Conservation (phyloP, 2,888 invertebrate species). For the Zaprionus obscuricornis region DNA sequence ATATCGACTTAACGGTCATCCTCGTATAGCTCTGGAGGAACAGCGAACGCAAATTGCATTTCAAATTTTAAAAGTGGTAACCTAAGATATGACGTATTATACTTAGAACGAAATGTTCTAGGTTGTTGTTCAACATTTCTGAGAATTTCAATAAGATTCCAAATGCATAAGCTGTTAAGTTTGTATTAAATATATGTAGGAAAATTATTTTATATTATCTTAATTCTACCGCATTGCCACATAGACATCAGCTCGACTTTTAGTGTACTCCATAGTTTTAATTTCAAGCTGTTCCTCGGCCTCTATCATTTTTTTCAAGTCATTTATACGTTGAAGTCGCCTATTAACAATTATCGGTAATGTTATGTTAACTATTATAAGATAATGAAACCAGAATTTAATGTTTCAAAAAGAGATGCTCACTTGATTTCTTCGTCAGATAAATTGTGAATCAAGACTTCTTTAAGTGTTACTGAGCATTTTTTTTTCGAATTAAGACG, state of each 20-base stretch:
- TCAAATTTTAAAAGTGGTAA: conserved; percentile 79
- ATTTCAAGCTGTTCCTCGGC: conserved; percentile 52
- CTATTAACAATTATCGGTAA: conserved; percentile 36
- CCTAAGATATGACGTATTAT: conserved; percentile 73
- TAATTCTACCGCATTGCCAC: conserved; percentile 68
- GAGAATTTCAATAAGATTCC: conserved; percentile 77
- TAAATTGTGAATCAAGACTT: conserved; percentile 70
- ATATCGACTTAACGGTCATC: conserved; percentile 61
- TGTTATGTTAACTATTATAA: background rate
- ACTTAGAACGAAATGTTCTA: conserved; percentile 47
- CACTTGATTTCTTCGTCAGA: conserved; percentile 75
- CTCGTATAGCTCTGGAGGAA: conserved; percentile 70
- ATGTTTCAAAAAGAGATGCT: too few relatives aligned
- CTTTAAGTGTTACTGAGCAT: conserved; percentile 66
- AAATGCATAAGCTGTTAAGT: conserved; percentile 65
- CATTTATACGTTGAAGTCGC: conserved; percentile 65
- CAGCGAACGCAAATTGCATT: conserved; percentile 64
- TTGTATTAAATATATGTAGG: background rate
- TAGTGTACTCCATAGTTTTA: conserved; percentile 51
- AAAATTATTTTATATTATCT: too few relatives aligned
- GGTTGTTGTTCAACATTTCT: conserved; percentile 66
- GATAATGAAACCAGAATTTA: background rate
- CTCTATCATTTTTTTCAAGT: conserved; percentile 56
- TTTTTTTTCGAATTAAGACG: conserved; percentile 63
- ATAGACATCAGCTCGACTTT: conserved; percentile 67